Percentiles rank a stretch among this genome's conserved stretches.
Conservation (phyloP, 2,113 vertebrate species). For the Hassar affinis region DNA sequence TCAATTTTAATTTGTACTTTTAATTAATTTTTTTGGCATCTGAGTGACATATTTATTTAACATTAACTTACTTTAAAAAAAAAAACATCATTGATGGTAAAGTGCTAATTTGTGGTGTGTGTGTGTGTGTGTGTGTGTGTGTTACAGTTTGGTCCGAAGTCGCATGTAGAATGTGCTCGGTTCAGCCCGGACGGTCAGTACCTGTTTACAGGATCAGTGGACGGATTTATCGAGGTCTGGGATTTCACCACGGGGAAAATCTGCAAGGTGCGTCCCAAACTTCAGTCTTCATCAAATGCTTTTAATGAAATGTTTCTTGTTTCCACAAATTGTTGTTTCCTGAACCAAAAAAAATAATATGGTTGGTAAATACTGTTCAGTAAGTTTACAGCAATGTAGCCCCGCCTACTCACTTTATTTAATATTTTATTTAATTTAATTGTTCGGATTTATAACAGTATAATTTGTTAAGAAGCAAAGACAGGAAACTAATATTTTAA, state of each 20-base stretch:
- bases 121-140: constrained; percentile 20
- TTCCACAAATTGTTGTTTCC: no score
- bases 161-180: constrained; percentile 93
- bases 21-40: neutral
- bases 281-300: neutral
- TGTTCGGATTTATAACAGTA: neutral
- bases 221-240: constrained; percentile 99
- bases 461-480: neutral
- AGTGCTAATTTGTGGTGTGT: neutral
- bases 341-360: neutral
- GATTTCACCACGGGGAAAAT: constrained; percentile 99
- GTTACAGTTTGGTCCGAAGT: constrained; percentile 93
- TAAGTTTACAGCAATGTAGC: neutral
- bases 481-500: neutral
- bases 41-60: no score
- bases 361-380: neutral
- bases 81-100: no score
- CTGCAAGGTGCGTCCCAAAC: constrained; percentile 78
- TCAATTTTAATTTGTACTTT: neutral
- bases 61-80: no score
- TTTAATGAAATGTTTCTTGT: neutral
- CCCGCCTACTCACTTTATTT: neutral
- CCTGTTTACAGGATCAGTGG: constrained; percentile 93
- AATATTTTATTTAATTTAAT: neutral
- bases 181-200: constrained; percentile 98